phyloP scores from a whole-genome alignment of 1,140 invertebrate species.

The Cecropterus lyciades region DNA sequence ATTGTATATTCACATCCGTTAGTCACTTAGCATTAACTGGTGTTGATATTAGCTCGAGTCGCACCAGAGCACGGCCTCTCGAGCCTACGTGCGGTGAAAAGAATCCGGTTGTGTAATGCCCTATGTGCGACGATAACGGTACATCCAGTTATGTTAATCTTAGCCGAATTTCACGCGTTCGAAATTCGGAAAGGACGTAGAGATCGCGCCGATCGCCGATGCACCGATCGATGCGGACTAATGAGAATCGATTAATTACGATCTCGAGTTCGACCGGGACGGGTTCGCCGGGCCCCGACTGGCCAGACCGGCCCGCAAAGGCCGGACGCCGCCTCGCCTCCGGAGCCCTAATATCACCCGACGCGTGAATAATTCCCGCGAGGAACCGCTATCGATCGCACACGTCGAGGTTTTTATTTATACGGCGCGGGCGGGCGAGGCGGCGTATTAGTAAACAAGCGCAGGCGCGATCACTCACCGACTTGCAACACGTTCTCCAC shows the following conservation, averaged over 20 bases:
- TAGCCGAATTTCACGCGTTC: conserved; percentile 77
- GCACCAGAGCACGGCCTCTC: conserved; percentile 38
- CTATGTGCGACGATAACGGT: conserved; percentile 69
- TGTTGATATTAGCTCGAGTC: conserved; percentile 38
- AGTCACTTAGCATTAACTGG: conserved; percentile 58
- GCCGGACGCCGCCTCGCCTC: conserved; percentile 35
- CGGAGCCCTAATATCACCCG: conserved; percentile 71
- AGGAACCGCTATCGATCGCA: conserved; percentile 82
- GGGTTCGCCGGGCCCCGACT: conserved; percentile 35
- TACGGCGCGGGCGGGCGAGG: conserved; percentile 82
- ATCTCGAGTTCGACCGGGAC: conserved; percentile 39
- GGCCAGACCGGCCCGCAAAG: not conserved
- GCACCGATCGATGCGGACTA: conserved; percentile 36
- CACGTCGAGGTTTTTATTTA: conserved; percentile 83
- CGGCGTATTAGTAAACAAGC: conserved; percentile 84
- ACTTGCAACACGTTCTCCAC: conserved; percentile 95
- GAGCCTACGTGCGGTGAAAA: conserved; percentile 51
- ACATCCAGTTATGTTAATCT: conserved; percentile 82
- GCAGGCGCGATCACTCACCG: conserved; percentile 89
- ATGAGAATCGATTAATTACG: conserved; percentile 39
- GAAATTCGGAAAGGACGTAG: conserved; percentile 62
- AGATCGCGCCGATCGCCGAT: conserved; percentile 32
- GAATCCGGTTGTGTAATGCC: conserved; percentile 76
- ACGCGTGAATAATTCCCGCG: conserved; percentile 83
- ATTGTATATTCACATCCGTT: conserved; percentile 75